Conservation (phyloP, 1,140 invertebrate species). For the Cecropterus lyciades region DNA sequence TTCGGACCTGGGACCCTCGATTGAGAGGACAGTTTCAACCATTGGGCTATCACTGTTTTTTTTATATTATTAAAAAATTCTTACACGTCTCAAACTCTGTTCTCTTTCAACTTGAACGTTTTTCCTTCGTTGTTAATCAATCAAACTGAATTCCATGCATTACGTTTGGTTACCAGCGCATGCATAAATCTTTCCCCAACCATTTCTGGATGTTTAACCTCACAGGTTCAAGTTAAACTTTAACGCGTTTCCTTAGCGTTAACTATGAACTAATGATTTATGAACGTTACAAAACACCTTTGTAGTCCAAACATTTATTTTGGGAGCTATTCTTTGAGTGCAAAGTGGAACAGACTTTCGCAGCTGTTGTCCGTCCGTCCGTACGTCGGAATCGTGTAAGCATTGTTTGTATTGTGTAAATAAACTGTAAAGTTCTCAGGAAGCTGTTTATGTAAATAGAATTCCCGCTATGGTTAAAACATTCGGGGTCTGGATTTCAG, state of each 20-base stretch:
- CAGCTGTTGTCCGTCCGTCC: constrained; percentile 49
- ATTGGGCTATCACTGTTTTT: too few relatives aligned
- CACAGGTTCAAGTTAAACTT: constrained; percentile 29
- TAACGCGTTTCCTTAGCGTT: constrained; percentile 10
- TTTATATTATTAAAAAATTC: too few relatives aligned
- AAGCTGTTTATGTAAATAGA: constrained; percentile 33
- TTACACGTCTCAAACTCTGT: too few relatives aligned
- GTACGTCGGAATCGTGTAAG: constrained; percentile 35
- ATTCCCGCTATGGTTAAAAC: constrained; percentile 19
- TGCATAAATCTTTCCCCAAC: constrained; percentile 23
- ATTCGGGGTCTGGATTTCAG: background rate
- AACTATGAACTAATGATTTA: constrained; percentile 34
- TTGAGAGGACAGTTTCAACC: too few relatives aligned
- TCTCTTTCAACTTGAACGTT: background rate
- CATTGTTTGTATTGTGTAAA: constrained; percentile 40
- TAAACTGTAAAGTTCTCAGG: constrained; percentile 41
- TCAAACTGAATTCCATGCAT: constrained; percentile 10
- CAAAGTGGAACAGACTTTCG: constrained; percentile 41
- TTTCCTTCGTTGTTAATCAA: background rate
- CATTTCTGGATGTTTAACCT: constrained; percentile 18
- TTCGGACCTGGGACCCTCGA: too few relatives aligned
- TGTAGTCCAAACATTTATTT: constrained; percentile 36
- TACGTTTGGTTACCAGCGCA: background rate
- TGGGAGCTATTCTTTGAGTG: constrained; percentile 26
- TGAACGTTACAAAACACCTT: constrained; percentile 32